Evolutionary conservation across 2,888 invertebrate species (phyloP).

Genomic region (Melinaea marsaeus): DNA sequence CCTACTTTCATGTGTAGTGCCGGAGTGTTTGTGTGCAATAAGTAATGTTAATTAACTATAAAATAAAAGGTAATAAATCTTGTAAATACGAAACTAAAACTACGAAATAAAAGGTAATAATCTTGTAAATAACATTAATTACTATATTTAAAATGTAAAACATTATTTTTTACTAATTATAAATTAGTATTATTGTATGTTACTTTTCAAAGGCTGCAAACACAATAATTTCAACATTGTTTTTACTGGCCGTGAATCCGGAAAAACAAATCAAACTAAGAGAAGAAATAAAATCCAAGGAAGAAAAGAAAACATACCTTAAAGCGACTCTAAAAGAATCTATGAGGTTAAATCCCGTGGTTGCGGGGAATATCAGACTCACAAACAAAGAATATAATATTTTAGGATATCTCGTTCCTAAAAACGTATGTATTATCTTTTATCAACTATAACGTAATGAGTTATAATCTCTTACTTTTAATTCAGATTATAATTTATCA

Average conservation of each 20-base stretch:
- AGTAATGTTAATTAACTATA: no score
- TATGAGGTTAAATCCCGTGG: slow-evolving; percentile 79
- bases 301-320: slow-evolving; percentile 74
- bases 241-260: slow-evolving; percentile 79
- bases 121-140: no score
- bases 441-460: no score
- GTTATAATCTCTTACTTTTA: not conserved
- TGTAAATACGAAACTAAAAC: no score
- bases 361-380: slow-evolving; percentile 75
- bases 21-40: no score
- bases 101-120: no score
- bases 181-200: slow-evolving; percentile 4
- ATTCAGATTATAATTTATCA: slow-evolving; percentile 6
- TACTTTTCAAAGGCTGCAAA: slow-evolving; percentile 72
- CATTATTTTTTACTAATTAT: not conserved
- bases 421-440: slow-evolving; percentile 63
- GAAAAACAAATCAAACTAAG: slow-evolving; percentile 80
- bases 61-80: no score
- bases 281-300: slow-evolving; percentile 67
- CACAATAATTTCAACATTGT: slow-evolving; percentile 74
- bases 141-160: not conserved
- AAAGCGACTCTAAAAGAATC: slow-evolving; percentile 86
- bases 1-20: no score
- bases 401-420: slow-evolving; percentile 80
- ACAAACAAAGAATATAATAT: slow-evolving; percentile 76